These are phyloP conservation scores for Gymnobelideus leadbeateri DNA, from an alignment of 2,113 vertebrate genomes.

Conservation along the genomic window DNA sequence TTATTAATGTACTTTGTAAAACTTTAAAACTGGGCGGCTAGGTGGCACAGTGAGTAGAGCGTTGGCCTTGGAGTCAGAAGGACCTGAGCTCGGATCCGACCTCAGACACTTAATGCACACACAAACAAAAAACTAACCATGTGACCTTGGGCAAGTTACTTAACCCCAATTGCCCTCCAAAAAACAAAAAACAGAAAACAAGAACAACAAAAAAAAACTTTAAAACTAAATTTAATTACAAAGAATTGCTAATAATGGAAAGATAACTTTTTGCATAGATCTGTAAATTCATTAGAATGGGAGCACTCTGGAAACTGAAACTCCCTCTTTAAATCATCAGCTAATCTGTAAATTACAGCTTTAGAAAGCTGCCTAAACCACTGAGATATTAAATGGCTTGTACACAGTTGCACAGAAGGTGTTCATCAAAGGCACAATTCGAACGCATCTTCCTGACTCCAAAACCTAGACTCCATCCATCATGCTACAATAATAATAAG, in stretches of 20 bases:
- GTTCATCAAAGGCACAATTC: not conserved
- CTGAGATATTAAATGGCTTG: not conserved
- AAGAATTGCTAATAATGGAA: not conserved
- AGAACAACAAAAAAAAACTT: no score
- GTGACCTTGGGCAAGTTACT: no score
- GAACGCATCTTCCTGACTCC: not conserved
- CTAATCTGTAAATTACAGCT: not conserved
- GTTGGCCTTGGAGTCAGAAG: no score
- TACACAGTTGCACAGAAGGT: not conserved
- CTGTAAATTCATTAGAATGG: not conserved
- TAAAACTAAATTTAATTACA: not conserved
- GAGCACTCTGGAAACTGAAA: not conserved
- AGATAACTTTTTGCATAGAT: not conserved
- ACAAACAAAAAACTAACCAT: no score
- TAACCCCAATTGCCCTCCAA: no score
- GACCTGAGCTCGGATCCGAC: no score
- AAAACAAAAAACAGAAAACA: no score
- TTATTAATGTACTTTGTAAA: not conserved
- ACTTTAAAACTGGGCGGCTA: not conserved
- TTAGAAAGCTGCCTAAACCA: not conserved
- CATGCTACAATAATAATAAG: not conserved
- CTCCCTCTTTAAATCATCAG: not conserved
- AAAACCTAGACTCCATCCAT: not conserved
- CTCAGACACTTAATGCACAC: no score
- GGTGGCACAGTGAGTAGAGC: no score